Evolutionary conservation across 2,797 vertebrate species (phyloP).

Genomic region (Otus scops): DNA sequence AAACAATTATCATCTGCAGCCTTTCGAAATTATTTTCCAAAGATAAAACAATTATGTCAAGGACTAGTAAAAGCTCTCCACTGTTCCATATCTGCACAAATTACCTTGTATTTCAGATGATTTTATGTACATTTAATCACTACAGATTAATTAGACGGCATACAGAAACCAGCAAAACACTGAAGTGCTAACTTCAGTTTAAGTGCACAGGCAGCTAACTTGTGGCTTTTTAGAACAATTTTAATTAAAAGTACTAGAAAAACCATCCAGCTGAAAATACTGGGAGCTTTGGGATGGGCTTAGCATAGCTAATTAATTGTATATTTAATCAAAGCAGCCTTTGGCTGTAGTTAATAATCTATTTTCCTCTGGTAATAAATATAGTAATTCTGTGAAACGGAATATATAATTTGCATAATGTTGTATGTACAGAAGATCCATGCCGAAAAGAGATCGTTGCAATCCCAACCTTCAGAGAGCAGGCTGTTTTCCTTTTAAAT

Average conservation of each 20-base stretch:
- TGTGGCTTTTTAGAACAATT: constrained; percentile 77
- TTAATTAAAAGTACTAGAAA: constrained; percentile 83
- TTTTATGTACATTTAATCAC: constrained; percentile 79
- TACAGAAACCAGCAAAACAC: constrained; percentile 71
- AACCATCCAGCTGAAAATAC: constrained; percentile 79
- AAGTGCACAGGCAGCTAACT: constrained; percentile 74
- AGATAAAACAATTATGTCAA: constrained; percentile 68
- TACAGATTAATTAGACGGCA: constrained; percentile 79
- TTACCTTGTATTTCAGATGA: constrained; percentile 71
- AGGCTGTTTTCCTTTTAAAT: constrained; percentile 46
- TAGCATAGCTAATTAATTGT: constrained; percentile 83
- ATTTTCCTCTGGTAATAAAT: constrained; percentile 77
- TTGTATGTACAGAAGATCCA: constrained; percentile 18
- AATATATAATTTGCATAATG: constrained; percentile 69
- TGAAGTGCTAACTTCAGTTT: constrained; percentile 76
- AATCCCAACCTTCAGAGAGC: neutral
- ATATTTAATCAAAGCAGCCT: constrained; percentile 80
- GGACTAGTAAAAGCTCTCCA: constrained; percentile 65
- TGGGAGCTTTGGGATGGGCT: constrained; percentile 76
- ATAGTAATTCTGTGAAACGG: constrained; percentile 70
- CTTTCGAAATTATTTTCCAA: constrained; percentile 69
- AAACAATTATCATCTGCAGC: constrained; percentile 68
- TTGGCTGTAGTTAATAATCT: constrained; percentile 81
- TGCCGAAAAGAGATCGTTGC: constrained; percentile 19
- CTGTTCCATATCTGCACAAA: constrained; percentile 72